Conservation (phyloP, 2,888 invertebrate genomes). For the Plemyria rubiginata region DNA sequence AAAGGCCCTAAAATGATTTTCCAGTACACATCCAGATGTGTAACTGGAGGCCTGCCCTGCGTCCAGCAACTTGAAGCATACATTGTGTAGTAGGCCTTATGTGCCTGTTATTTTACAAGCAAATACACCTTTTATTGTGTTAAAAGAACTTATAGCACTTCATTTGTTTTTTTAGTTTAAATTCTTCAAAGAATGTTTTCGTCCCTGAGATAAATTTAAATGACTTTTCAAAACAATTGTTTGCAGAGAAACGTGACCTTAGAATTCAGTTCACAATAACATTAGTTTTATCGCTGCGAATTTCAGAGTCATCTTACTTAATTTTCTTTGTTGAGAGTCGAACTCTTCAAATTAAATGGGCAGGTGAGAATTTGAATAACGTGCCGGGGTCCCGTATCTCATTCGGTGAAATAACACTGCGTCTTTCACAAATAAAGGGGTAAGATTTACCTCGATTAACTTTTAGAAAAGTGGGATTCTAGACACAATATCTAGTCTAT, state of each 20-base stretch:
- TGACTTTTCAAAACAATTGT: constrained; percentile 10
- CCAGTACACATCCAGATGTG: no score
- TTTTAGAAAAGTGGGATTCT: no score
- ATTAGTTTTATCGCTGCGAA: constrained; percentile 22
- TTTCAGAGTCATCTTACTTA: constrained; percentile 38
- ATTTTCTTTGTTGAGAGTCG: constrained; percentile 37
- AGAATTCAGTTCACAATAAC: constrained; percentile 13
- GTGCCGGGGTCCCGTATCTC: constrained; percentile 36
- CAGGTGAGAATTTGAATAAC: constrained; percentile 10
- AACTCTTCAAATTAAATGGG: constrained; percentile 29
- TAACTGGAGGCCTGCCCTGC: no score
- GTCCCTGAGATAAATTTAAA: constrained; percentile 1
- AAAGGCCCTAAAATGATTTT: no score
- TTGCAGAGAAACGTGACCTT: constrained; percentile 8
- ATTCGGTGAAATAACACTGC: not conserved
- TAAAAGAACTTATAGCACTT: no score
- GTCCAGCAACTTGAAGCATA: no score
- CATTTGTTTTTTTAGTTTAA: no score
- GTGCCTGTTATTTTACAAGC: no score
- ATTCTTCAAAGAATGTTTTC: not conserved
- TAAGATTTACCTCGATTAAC: no score
- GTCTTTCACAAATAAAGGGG: not conserved
- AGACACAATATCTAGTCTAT: no score
- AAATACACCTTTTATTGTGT: no score
- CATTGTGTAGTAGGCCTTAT: no score